Base-by-base conservation (phyloP, 2,797 vertebrate species). In the Helicolenus hilgendorfi region DNA sequence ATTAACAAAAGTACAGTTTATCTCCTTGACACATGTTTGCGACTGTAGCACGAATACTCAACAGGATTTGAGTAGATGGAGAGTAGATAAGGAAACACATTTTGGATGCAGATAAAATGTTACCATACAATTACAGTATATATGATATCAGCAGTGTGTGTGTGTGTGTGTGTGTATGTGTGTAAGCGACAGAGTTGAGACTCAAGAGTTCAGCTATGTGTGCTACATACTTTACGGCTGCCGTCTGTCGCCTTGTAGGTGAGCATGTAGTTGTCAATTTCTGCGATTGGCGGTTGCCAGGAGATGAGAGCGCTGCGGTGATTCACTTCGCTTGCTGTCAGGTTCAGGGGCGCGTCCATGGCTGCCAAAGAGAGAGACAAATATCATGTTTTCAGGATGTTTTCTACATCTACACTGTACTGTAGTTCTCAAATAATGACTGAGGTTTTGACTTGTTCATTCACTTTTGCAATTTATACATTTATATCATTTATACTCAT, bases 231-330 rank as follows among this genome's bases (percentile, higher is more conserved):
- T 97, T 99, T 99, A 3, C 98, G 97, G 94, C 97, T 98, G 79
- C 99, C 98, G 0, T 99, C 98, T 0, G 92, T 89, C 6, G 98
- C 97, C 95, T 98, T 99, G 95, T 99, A 99, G 36, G 98, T 99
- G 92, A 99, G 97, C 97, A 99, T 69, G 45, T 99, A 99, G 95
- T 99, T 99, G 94, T 99, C 99, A 0, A 99, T 98, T 75, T 98
- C 97, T 10, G 98, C 97, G 63, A 98, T 14, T 0, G 99, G 98
- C 1, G 98, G 98, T 86, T 98, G 97, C 99, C 99, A 99, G 89
- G 99, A 99, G 65, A 99, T 98, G 56, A 99, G 97, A 10, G 98
- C 98, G 0, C 99, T 99, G 77, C 97, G 98, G 58, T 99, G 98
- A 76, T 98, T 99, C 81, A 99, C 97, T 89, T 99, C 98, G 0